These are phyloP conservation scores for Hippopotamyrus pictus DNA, from an alignment of 2,797 vertebrate species.

Conservation along the genomic window DNA sequence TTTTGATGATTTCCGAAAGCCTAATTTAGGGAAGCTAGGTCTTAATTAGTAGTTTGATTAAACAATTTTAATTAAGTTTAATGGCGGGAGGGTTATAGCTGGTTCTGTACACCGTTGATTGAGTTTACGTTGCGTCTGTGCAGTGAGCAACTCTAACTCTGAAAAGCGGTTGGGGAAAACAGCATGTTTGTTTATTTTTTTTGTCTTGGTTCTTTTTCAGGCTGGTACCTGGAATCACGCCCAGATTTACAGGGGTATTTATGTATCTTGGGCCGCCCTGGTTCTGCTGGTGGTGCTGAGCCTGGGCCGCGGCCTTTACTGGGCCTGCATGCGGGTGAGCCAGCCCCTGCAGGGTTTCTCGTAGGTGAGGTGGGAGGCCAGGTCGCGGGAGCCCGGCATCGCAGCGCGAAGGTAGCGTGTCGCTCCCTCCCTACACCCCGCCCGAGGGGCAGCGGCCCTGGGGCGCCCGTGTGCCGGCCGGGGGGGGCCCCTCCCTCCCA, in stretches of 20 bases:
- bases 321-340: conserved; percentile 89
- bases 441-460: neutral
- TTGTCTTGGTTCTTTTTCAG: conserved; percentile 41
- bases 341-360: conserved; percentile 84
- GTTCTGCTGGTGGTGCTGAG: conserved; percentile 74
- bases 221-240: conserved; percentile 79
- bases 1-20: neutral
- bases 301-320: conserved; percentile 79
- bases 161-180: neutral
- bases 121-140: neutral
- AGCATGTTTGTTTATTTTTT: neutral
- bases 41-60: neutral
- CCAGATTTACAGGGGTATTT: conserved; percentile 74
- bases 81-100: neutral
- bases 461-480: neutral
- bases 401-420: neutral
- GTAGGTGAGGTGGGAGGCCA: conserved; percentile 40
- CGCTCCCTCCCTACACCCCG: neutral
- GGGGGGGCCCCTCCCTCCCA: neutral
- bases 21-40: neutral
- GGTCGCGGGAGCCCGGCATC: neutral
- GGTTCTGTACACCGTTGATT: neutral
- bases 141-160: neutral
- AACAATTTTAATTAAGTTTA: neutral
- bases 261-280: conserved; percentile 77